A percentile compares a stretch with the other conserved stretches of the same genome.
phyloP scores from a whole-genome alignment of 2,888 invertebrate species.

The Cataglyphis livida region DNA sequence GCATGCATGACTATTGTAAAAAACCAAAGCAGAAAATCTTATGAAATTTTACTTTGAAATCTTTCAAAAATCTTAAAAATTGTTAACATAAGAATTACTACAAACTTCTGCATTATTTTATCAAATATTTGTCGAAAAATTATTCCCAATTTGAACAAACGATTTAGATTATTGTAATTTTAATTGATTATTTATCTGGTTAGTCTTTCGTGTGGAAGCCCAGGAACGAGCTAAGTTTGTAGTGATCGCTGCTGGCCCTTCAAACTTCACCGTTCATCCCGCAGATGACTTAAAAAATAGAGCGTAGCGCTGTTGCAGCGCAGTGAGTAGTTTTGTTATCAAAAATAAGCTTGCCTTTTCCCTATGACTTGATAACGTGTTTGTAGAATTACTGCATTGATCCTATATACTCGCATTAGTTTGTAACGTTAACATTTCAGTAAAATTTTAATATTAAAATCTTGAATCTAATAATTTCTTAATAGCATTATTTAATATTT shows the following conservation, averaged over 20 bases:
- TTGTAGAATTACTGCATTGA: neutral
- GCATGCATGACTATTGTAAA: slow-evolving; percentile 48
- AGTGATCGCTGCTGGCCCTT: slow-evolving; percentile 81
- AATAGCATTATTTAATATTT: neutral
- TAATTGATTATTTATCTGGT: slow-evolving; percentile 74
- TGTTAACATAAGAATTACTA: neutral
- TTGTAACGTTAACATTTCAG: neutral
- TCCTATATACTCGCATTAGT: neutral
- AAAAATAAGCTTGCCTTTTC: slow-evolving; percentile 21
- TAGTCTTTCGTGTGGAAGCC: slow-evolving; percentile 83
- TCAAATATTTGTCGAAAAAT: slow-evolving; percentile 19
- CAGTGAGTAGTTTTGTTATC: slow-evolving; percentile 80
- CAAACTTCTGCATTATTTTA: slow-evolving; percentile 12
- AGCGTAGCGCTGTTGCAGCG: slow-evolving; percentile 80
- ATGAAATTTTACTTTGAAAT: slow-evolving; percentile 16
- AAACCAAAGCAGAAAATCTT: slow-evolving; percentile 18
- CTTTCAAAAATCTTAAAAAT: neutral
- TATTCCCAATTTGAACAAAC: neutral
- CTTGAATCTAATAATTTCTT: slow-evolving; percentile 1
- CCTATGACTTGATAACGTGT: slow-evolving; percentile 15
- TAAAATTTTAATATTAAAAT: slow-evolving; percentile 1
- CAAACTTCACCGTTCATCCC: slow-evolving; percentile 80
- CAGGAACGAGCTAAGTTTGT: slow-evolving; percentile 80
- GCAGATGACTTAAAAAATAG: slow-evolving; percentile 77
- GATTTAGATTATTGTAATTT: slow-evolving; percentile 7